Base-by-base conservation (phyloP, 2,888 invertebrate species). In the Sepiola atlantica region DNA sequence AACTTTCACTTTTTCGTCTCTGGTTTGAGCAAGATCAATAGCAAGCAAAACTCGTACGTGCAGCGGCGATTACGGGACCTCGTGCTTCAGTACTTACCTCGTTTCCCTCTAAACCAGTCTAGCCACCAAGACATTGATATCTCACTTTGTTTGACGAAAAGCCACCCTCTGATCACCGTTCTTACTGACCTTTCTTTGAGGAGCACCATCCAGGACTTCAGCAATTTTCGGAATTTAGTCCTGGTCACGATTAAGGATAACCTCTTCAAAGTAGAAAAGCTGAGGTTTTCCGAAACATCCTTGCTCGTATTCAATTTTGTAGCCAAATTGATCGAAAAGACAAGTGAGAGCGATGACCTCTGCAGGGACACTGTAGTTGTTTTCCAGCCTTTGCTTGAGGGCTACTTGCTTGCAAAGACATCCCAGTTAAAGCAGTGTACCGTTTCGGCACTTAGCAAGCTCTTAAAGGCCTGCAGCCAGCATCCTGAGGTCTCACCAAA, bases 41-140 rank as follows among this genome's bases (percentile, higher is more conserved):
- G 96, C 95, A 96, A 95, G 55, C 95, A 96, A 94, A 96, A 96
- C 93, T 95, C 96, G 0, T 97, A 96, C 94, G 95, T 97, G 18
- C 96, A 96, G 95, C 95, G 97, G 94, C 95, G 96, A 94, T 95
- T 97, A 32, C 96, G 95, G 32, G 96, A 96, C 92, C 96, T 97
- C 55, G 94, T 96, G 14, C 91, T 94, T 32, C 95, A 96, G 24
- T 97, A 96, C 94, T 95, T 97, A 16, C 95, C 96, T 32, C 96
- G 96, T 93, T 97, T 96, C 95, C 95, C 96, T 93, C 94, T 96
- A 94, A 92, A 55, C 28, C 54, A 1, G 28, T 55, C 16, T 45
- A n/a, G 1, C 24, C 16, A 18, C 4, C 54, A 92, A 55, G 35
- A 92, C n/a, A 55, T 55, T n/a, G 54, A 18, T 28, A 18, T 55